A percentile compares a stretch with the other conserved stretches of the same genome.
Evolutionary conservation across 2,797 vertebrate species (phyloP).

Genomic region (Adrianichthys oophorus): DNA sequence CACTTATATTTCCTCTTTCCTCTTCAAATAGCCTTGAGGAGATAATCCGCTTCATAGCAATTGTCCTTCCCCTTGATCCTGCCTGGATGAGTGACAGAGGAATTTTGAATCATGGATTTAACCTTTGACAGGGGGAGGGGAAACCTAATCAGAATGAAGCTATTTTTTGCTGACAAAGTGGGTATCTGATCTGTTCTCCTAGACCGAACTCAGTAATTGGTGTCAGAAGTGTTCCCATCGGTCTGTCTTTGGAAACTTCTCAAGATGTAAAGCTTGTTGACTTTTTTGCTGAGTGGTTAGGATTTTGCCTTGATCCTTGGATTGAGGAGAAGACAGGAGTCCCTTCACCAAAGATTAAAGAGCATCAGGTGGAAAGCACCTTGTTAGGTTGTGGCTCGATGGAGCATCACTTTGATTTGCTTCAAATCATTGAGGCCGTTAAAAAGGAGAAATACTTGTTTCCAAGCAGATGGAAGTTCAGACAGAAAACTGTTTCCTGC

Average conservation of each 20-base stretch:
- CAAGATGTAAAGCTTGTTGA: slow-evolving; percentile 30
- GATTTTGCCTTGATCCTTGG: slow-evolving; percentile 51
- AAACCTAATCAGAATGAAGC: slow-evolving; percentile 52
- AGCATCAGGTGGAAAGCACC: slow-evolving; percentile 64
- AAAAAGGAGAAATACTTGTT: slow-evolving; percentile 3
- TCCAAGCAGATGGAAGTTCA: neutral
- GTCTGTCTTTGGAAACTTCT: slow-evolving; percentile 48
- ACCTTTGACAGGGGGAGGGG: slow-evolving; percentile 39
- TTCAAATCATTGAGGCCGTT: slow-evolving; percentile 53
- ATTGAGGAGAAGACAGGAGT: slow-evolving; percentile 53
- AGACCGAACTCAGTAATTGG: slow-evolving; percentile 62
- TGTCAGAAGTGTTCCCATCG: slow-evolving; percentile 62
- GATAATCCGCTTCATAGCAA: slow-evolving; percentile 67
- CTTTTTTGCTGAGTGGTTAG: slow-evolving; percentile 33
- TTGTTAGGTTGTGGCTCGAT: slow-evolving; percentile 37
- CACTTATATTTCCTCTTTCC: slow-evolving; percentile 45
- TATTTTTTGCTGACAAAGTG: slow-evolving; percentile 60
- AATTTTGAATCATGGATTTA: slow-evolving; percentile 62
- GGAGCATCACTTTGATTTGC: slow-evolving; percentile 56
- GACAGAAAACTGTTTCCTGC: slow-evolving; percentile 10
- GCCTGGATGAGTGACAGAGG: slow-evolving; percentile 64
- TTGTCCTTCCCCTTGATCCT: slow-evolving; percentile 65
- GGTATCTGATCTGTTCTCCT: slow-evolving; percentile 70
- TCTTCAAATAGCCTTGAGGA: slow-evolving; percentile 41
- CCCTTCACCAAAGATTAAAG: slow-evolving; percentile 55